Base-by-base conservation (phyloP, 2,113 vertebrate genomes). In the Crypturellus undulatus region DNA sequence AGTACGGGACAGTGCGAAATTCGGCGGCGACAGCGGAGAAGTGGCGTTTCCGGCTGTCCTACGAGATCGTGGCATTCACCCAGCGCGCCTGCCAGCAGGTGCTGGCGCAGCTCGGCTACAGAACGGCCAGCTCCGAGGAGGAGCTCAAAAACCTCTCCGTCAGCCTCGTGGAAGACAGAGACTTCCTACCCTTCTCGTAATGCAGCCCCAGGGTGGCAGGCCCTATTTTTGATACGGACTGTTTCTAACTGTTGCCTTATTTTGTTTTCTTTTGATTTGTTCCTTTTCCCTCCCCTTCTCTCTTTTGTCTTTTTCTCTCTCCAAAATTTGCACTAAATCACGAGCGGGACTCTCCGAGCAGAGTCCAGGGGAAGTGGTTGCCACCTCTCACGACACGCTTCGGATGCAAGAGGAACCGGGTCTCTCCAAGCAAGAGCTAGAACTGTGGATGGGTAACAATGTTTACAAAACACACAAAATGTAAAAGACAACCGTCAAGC, bases 1-100 rank as follows among this genome's bases (percentile, higher is more conserved):
- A 99, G 80, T 99, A 99, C 0, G 99, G 99, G 68, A 99, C 99
- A 0, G 98, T 99, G 93, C 98, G 99, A 45, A 99, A 99, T 97
- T 99, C 99, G 0, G 99, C 99, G 0, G 99, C 99, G 5, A 99
- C 98, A 0, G 99, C 99, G 0, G 99, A 99, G 97, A 99, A 98
- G 87, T 99, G 99, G 99, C 98, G 99, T 72, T 98, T 99, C 96
- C 99, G 98, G 77, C 98, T 99, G 78, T 99, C 99, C 62, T 99
- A 98, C 6, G 99, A 99, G 94, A 99, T 99, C 36, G 99, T 99
- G 93, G 98, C 99, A 79, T 99, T 99, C 91, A 98, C 99, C 26
- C 99, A 99, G 98, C 98, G 98, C 17, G 98, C 98, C 85, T 99
- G 99, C 92, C 98, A 98, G 91, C 98, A 98, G 68, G 98, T 99